These are phyloP conservation scores for Eumaeus atala DNA, from an alignment of 1,140 invertebrate genomes.

Conservation along the genomic window DNA sequence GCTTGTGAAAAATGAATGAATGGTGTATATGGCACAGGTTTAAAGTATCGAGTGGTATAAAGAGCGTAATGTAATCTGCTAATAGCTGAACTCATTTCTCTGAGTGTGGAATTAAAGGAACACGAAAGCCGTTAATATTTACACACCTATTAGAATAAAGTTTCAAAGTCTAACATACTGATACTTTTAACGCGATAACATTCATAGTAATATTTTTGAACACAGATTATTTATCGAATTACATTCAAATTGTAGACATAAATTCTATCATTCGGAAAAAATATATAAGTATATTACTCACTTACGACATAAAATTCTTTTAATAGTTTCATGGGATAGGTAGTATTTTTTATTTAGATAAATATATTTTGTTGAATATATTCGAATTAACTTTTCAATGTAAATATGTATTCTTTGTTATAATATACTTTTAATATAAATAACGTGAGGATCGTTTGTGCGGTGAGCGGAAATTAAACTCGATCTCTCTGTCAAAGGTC, in stretches of 20 bases:
- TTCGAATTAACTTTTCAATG: slow-evolving; percentile 31
- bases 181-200: slow-evolving; percentile 49
- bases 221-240: slow-evolving; percentile 50
- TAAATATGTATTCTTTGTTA: slow-evolving; percentile 27
- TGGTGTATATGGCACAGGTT: slow-evolving; percentile 34
- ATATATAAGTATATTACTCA: slow-evolving; percentile 45
- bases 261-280: slow-evolving; percentile 56
- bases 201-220: slow-evolving; percentile 57
- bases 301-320: slow-evolving; percentile 54
- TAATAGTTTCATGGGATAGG: slow-evolving; percentile 41
- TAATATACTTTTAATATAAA: slow-evolving; percentile 4
- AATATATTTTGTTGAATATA: slow-evolving; percentile 37
- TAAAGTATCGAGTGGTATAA: slow-evolving; percentile 7
- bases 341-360: slow-evolving; percentile 36
- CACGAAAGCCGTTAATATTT: slow-evolving; percentile 8
- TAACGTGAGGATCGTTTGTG: slow-evolving; percentile 37
- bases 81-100: too few relatives aligned
- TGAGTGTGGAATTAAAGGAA: too few relatives aligned
- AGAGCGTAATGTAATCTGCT: neutral
- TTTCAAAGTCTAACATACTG: slow-evolving; percentile 39
- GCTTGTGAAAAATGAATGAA: slow-evolving; percentile 19
- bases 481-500: slow-evolving; percentile 54
- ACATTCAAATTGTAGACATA: slow-evolving; percentile 65
- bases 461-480: slow-evolving; percentile 46
- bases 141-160: slow-evolving; percentile 34